Evolutionary conservation across 2,113 vertebrate species (phyloP).

Genomic region (Apteryx owenii): DNA sequence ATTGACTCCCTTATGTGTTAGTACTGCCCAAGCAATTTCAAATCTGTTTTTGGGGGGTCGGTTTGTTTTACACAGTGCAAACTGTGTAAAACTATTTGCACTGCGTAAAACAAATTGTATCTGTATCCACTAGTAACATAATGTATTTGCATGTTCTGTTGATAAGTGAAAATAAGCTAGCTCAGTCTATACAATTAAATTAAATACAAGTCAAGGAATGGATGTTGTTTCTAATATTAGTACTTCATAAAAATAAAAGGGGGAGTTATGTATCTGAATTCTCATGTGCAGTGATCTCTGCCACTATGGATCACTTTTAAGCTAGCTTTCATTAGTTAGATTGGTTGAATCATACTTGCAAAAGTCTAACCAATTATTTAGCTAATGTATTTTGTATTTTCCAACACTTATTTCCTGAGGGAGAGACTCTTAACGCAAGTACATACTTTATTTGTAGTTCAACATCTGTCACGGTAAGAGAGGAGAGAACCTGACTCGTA

Average conservation of each 20-base stretch:
- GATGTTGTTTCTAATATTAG: not conserved
- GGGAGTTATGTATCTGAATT: not conserved
- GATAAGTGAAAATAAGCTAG: not conserved
- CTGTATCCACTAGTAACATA: not conserved
- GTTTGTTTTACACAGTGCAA: not conserved
- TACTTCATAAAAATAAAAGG: not conserved
- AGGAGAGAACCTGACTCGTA: not conserved
- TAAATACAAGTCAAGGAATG: not conserved
- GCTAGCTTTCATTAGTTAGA: not conserved
- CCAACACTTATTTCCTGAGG: not conserved
- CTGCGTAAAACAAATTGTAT: not conserved
- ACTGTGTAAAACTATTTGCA: not conserved
- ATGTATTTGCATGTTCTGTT: not conserved
- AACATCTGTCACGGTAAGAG: not conserved
- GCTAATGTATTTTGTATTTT: not conserved
- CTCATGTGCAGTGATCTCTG: not conserved
- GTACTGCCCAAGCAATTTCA: not conserved
- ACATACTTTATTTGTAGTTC: not conserved
- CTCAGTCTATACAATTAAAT: not conserved
- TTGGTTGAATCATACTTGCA: not conserved
- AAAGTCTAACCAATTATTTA: not conserved
- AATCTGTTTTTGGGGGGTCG: not conserved
- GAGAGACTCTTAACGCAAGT: not conserved
- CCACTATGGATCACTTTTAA: not conserved
- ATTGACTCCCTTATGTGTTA: not conserved